Percentiles rank a stretch among this genome's conserved stretches.
Conservation (phyloP, 2,888 invertebrate species). For the Athripsodes cinereus region DNA sequence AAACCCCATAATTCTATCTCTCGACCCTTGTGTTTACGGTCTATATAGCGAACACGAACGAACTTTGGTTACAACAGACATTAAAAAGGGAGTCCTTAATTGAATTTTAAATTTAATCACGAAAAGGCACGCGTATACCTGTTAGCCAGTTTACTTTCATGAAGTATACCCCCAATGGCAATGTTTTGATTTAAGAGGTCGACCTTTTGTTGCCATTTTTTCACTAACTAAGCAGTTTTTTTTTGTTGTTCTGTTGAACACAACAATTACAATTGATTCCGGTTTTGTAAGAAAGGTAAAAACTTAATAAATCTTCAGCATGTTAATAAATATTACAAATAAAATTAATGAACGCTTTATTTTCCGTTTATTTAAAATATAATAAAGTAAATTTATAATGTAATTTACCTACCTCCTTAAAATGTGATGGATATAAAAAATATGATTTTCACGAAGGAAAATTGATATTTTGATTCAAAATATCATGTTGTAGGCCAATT, state of each 20-base stretch:
- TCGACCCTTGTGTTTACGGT: constrained; percentile 10
- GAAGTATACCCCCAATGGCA: constrained; percentile 17
- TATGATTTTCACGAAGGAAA: too few relatives aligned
- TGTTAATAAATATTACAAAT: too few relatives aligned
- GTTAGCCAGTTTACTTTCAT: constrained; percentile 4
- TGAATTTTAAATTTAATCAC: constrained; percentile 27
- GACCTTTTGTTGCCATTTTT: constrained; percentile 12
- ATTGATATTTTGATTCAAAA: too few relatives aligned
- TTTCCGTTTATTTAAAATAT: too few relatives aligned
- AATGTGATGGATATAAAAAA: too few relatives aligned
- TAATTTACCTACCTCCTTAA: too few relatives aligned
- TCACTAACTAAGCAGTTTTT: not conserved
- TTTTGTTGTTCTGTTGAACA: not conserved
- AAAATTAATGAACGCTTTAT: too few relatives aligned
- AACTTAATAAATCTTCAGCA: too few relatives aligned
- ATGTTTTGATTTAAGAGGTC: constrained; percentile 16
- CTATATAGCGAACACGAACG: constrained; percentile 14
- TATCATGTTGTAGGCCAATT: too few relatives aligned
- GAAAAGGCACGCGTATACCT: constrained; percentile 11
- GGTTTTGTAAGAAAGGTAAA: too few relatives aligned
- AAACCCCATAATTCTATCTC: constrained; percentile 12
- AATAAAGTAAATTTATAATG: too few relatives aligned
- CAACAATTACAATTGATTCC: too few relatives aligned
- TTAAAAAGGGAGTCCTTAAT: constrained; percentile 23
- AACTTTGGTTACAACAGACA: constrained; percentile 16